Evolutionary conservation across 1,140 invertebrate genomes (phyloP), one percentile per base, ranked within the genome.

Genomic region (Achroia grisella): DNA sequence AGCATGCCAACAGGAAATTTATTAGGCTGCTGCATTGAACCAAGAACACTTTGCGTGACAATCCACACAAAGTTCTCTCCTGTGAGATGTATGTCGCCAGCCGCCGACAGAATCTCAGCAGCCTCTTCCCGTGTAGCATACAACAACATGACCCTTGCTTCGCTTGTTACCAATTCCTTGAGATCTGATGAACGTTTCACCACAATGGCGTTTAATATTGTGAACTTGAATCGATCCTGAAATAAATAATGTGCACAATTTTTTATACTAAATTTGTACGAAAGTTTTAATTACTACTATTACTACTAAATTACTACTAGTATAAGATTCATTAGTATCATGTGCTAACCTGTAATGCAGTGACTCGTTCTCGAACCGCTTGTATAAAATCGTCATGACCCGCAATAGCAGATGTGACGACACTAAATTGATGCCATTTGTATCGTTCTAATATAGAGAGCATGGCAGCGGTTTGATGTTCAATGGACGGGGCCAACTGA

Each of bases 61-160:
- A 99, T 95, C 97, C 97, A 98, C 5, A 98, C 95, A 75, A 97
- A 98, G 73, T 97, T 97, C 71, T 96, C 94, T 1, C 95, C 95
- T 0, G 96, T 97, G 34, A 98, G 91, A 55, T 95, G 94, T 52
- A 95, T 88, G 56, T 95, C 91, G 44, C 89, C 88, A 1, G 96
- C 96, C 9, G 90, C 91, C 1, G 89, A 89, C 33, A 99, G 86
- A 17, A 99, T 98, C 44, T 91, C 89, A 12, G 91, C 90, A 0
- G 96, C 96, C 75, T 97, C 95, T 57, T 94, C 91, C 48, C 93
- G 89, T 8, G 94, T 97, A 31, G 94, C 95, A 82, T 98, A 98
- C 8, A 99, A 88, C 2, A 99, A 87, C 90, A 98, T 95, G 0
- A 98, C 96, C 6, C 97, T 88, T 0, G 96, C 96, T 81, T 99